Evolutionary conservation across 2,113 vertebrate genomes (phyloP).

Genomic region (Sprattus sprattus): DNA sequence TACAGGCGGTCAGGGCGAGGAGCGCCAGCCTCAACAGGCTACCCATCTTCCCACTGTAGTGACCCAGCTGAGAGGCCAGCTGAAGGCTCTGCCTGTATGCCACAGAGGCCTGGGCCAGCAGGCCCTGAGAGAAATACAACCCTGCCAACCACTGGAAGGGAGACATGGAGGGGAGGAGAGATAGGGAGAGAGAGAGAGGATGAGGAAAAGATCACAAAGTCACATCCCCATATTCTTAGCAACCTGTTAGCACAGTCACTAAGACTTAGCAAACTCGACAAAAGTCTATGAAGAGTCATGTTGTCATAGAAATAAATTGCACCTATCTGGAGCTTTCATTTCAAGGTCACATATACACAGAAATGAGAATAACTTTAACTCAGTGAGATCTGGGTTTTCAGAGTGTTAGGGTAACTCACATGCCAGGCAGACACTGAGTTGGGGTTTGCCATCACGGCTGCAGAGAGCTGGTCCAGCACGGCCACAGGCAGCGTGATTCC

Average conservation of each 20-base stretch:
- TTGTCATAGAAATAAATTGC: not conserved
- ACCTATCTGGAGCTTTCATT: not conserved
- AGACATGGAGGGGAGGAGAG: not conserved
- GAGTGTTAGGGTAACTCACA: conserved; percentile 66
- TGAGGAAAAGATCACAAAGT: not conserved
- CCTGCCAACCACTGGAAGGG: conserved; percentile 85
- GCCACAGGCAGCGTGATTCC: conserved; percentile 74
- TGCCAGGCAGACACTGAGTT: conserved; percentile 88
- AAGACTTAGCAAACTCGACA: not conserved
- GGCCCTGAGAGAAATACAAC: conserved; percentile 84
- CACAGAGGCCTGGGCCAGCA: conserved; percentile 89
- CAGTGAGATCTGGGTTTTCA: not conserved
- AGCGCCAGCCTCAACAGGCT: conserved; percentile 85
- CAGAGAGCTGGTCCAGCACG: conserved; percentile 82
- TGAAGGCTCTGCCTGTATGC: conserved; percentile 90
- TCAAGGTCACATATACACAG: not conserved
- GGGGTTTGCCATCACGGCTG: conserved; percentile 79
- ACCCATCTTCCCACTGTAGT: conserved; percentile 80
- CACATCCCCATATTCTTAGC: not conserved
- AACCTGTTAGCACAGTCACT: not conserved
- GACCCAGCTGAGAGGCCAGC: conserved; percentile 85
- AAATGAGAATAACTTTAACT: not conserved
- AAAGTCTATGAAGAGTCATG: not conserved
- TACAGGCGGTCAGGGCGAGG: conserved; percentile 79
- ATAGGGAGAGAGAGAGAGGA: not conserved